Evolutionary conservation across 2,797 vertebrate species (phyloP).

Genomic region (Siniperca undulata): DNA sequence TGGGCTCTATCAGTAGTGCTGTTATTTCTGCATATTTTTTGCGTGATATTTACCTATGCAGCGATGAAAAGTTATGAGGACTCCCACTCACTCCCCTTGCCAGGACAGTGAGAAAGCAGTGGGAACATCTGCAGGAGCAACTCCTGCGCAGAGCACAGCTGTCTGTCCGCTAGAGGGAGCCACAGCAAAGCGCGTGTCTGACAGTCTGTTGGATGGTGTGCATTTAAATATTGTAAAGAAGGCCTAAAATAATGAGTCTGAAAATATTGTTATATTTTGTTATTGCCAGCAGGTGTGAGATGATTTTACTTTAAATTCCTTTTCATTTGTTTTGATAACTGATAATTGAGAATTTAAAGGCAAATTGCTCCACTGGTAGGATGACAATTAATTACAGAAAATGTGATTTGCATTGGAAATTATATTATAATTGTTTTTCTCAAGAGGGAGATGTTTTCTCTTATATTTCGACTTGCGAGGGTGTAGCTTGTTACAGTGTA

Average conservation of each 20-base stretch:
- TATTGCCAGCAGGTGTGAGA: not conserved
- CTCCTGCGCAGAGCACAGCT: constrained; percentile 8
- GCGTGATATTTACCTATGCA: constrained; percentile 19
- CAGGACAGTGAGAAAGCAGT: constrained; percentile 14
- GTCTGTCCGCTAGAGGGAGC: constrained; percentile 86
- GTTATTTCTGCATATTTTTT: not conserved
- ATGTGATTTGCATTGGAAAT: not conserved
- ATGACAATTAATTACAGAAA: not conserved
- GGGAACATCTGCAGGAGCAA: constrained; percentile 58
- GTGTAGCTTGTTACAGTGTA: not conserved
- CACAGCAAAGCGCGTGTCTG: constrained; percentile 74
- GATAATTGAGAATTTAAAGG: too few relatives aligned
- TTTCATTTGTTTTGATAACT: not conserved
- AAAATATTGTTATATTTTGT: not conserved
- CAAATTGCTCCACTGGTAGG: not conserved
- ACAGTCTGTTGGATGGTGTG: not conserved
- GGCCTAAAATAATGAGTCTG: not conserved
- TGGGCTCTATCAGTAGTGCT: not conserved
- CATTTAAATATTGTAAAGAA: too few relatives aligned
- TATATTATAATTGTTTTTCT: not conserved
- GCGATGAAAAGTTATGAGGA: not conserved
- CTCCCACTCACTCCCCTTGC: constrained; percentile 10
- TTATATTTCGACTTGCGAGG: not conserved
- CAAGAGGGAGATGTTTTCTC: not conserved
- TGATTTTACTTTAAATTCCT: not conserved